Conservation (phyloP, 2,888 invertebrate genomes). For the Alloplasta piceator region DNA sequence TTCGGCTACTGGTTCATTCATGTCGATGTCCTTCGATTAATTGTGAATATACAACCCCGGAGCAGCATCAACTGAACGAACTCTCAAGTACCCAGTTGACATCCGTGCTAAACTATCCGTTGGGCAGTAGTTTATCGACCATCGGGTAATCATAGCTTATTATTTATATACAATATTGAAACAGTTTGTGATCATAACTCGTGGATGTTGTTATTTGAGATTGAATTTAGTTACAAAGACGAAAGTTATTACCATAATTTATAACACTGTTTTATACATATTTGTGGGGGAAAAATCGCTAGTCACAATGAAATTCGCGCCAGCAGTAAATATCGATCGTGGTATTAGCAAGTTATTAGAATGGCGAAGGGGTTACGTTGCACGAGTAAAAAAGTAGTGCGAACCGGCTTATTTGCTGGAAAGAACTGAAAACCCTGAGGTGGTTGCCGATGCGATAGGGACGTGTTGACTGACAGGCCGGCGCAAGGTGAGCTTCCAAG, state of each 20-base stretch:
- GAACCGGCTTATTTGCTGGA: slow-evolving; percentile 61
- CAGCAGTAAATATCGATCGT: not conserved
- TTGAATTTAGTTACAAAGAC: too few species aligned
- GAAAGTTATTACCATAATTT: not conserved
- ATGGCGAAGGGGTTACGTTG: slow-evolving; percentile 45
- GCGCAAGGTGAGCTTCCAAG: slow-evolving; percentile 60
- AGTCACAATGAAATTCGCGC: not conserved
- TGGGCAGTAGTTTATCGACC: too few species aligned
- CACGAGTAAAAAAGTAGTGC: slow-evolving; percentile 56
- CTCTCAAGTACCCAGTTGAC: not conserved
- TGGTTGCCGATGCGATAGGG: slow-evolving; percentile 51
- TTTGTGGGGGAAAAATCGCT: not conserved
- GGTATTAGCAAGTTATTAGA: slow-evolving; percentile 1
- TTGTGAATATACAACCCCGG: not conserved
- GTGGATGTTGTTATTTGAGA: too few species aligned
- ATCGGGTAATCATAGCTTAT: too few species aligned
- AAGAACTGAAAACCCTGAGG: slow-evolving; percentile 62
- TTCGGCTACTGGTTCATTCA: slow-evolving; percentile 41
- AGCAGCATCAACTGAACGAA: not conserved
- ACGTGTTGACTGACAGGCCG: slow-evolving; percentile 66
- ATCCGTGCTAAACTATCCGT: too few species aligned
- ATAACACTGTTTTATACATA: not conserved
- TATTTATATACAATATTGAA: too few species aligned
- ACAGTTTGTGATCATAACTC: too few species aligned
- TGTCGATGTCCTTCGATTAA: not conserved